These are phyloP conservation scores for Pterocles gutturalis DNA, from an alignment of 2,113 vertebrate genomes.

Conservation along the genomic window DNA sequence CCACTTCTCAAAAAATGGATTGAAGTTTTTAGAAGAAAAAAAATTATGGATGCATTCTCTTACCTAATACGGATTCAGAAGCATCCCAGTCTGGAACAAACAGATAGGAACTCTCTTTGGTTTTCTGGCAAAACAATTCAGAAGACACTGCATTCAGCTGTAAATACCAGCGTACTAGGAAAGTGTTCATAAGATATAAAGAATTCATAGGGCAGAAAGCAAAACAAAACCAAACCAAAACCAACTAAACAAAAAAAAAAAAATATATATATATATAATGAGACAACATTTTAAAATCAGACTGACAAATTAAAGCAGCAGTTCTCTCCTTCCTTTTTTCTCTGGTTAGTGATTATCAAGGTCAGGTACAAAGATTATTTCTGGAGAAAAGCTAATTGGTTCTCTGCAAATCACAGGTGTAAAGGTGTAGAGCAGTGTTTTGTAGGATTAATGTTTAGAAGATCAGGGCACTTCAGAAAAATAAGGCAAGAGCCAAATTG, in stretches of 20 bases:
- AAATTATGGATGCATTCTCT: not conserved
- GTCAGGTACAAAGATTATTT: not conserved
- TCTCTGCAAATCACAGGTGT: not conserved
- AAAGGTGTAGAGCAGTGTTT: not conserved
- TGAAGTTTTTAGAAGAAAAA: not conserved
- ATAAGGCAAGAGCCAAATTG: not conserved
- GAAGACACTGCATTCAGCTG: not conserved
- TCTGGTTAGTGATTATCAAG: not conserved
- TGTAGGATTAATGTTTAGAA: not conserved
- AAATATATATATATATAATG: too few relatives aligned
- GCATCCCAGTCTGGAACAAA: not conserved
- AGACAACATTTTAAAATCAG: constrained; percentile 15
- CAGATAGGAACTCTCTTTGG: not conserved
- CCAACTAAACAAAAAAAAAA: too few relatives aligned
- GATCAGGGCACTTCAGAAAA: not conserved
- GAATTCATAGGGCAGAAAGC: not conserved
- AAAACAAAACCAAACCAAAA: not conserved
- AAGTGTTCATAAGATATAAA: constrained; percentile 14
- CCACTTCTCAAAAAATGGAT: not conserved
- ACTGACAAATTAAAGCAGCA: not conserved
- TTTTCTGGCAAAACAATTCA: not conserved
- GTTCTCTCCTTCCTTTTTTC: not conserved
- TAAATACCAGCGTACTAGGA: not conserved
- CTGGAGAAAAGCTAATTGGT: not conserved
- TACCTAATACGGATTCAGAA: not conserved